Conservation (phyloP, 1,140 invertebrate species). For the Calliopsis andreniformis region DNA sequence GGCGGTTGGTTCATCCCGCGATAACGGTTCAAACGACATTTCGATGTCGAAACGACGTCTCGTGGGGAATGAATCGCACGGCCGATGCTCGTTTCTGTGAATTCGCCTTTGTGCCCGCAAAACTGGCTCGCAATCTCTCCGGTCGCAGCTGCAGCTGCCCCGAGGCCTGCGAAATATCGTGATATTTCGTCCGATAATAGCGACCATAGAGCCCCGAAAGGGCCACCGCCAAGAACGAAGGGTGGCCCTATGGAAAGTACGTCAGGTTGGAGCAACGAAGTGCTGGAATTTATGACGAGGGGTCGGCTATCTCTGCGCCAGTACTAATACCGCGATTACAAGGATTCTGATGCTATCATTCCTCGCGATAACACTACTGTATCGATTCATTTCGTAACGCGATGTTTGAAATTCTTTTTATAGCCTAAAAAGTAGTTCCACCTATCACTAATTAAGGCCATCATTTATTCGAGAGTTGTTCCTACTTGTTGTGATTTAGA, state of each 20-base stretch:
- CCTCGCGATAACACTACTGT: neutral
- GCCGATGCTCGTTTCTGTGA: constrained; percentile 35
- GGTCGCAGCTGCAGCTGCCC: constrained; percentile 37
- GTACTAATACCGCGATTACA: constrained; percentile 26
- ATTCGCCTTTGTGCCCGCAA: constrained; percentile 42
- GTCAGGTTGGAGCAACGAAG: constrained; percentile 1
- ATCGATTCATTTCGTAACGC: neutral
- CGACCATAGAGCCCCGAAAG: constrained; percentile 9
- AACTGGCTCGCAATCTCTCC: constrained; percentile 43
- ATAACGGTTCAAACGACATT: constrained; percentile 17
- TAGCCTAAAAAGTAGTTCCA: too few species aligned
- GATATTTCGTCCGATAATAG: constrained; percentile 53
- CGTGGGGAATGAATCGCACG: constrained; percentile 31
- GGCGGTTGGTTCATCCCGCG: neutral
- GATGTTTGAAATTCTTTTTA: neutral
- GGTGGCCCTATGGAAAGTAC: constrained; percentile 27
- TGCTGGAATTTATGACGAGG: neutral
- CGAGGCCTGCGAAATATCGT: constrained; percentile 48
- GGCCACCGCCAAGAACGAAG: neutral
- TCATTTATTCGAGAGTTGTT: too few species aligned
- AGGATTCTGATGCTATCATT: neutral
- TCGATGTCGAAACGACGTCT: constrained; percentile 39
- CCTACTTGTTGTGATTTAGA: too few species aligned
- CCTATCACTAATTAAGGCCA: neutral
- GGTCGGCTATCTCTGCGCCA: constrained; percentile 21